Base-by-base conservation (phyloP, 2,113 vertebrate species). In the Grantiella picta region DNA sequence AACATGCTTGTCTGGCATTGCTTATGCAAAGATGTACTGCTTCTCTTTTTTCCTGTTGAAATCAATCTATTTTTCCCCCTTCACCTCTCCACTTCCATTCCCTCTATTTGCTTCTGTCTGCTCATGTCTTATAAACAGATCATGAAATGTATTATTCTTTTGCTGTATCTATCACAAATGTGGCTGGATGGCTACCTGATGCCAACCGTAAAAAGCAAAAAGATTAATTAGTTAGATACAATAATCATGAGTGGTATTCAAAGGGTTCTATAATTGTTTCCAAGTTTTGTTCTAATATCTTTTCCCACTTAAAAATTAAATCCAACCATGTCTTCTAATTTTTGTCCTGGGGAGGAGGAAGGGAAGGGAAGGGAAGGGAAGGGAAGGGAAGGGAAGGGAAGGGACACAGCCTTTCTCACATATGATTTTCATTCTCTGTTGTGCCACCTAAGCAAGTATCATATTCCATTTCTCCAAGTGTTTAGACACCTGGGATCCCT, bases 1-100 rank as follows among this genome's bases (percentile, higher is more conserved):
- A 95, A 85, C 73, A 54, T 42, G 81, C 53, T 81, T 69, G 57
- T 82, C 91, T 96, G 89, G 78, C 63, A 44, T 23, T 42, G n/a
- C 36, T 84, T 76, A 80, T 38, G 33, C 2, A 5, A 86, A 77
- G 56, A 83, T 25, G 40, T 54, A 25, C 7, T 85, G 47, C 22
- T 38, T 56, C 40, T 52, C 73, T 54, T 45, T 91, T 79, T 53
- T 24, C 33, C 44, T 49, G 25, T 36, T 92, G 52, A 86, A 86
- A 8, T 82, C 27, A 71, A 36, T 82, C 82, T 61, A 47, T 40
- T 82, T 92, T 83, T 83, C 36, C 27, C 52, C 63, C 54, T 69
- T 90, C 61, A 56, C 70, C 40, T 69, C 57, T 82, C 50, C 12
- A 11, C 28, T 94, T 70, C 78, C 60, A 64, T 83, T 84, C 61